A percentile compares a stretch with the other conserved stretches of the same genome.
Evolutionary conservation across 2,888 invertebrate genomes (phyloP).

Genomic region (Iphiclides podalirius): DNA sequence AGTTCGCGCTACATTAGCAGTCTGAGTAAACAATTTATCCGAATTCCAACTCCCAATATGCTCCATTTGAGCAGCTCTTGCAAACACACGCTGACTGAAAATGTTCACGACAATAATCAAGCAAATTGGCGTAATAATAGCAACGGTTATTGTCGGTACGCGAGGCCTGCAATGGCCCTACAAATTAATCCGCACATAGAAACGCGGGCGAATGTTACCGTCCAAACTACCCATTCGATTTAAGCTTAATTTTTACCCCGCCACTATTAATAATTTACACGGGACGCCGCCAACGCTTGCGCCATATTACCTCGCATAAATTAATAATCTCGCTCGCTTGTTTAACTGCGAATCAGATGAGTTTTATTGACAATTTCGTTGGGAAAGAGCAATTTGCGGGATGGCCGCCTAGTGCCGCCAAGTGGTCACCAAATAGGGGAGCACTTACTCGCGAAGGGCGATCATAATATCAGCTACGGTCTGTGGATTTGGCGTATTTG

Average conservation of each 20-base stretch:
- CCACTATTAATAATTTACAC: constrained; percentile 79
- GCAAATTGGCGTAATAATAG: constrained; percentile 19
- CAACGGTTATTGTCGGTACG: constrained; percentile 36
- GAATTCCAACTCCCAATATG: too few species aligned
- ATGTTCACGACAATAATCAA: background rate
- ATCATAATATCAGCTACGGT: constrained; percentile 14
- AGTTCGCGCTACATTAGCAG: constrained; percentile 34
- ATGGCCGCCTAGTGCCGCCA: constrained; percentile 70
- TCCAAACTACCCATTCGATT: constrained; percentile 77
- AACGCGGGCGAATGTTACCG: constrained; percentile 61
- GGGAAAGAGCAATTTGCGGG: constrained; percentile 79
- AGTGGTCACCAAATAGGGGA: constrained; percentile 75
- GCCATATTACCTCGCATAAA: constrained; percentile 79
- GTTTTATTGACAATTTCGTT: constrained; percentile 80
- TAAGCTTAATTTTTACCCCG: constrained; percentile 80
- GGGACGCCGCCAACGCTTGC: constrained; percentile 75
- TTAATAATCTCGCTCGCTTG: constrained; percentile 79
- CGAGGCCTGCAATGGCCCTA: constrained; percentile 47
- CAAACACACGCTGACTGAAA: too few species aligned
- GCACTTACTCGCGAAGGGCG: constrained; percentile 37
- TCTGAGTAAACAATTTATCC: constrained; percentile 11
- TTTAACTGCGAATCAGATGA: constrained; percentile 80
- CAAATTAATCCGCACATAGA: constrained; percentile 59
- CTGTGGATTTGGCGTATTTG: constrained; percentile 54
- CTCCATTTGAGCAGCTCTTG: too few species aligned